Evolutionary conservation across 2,113 vertebrate species (phyloP).

Genomic region (Suncus etruscus): DNA sequence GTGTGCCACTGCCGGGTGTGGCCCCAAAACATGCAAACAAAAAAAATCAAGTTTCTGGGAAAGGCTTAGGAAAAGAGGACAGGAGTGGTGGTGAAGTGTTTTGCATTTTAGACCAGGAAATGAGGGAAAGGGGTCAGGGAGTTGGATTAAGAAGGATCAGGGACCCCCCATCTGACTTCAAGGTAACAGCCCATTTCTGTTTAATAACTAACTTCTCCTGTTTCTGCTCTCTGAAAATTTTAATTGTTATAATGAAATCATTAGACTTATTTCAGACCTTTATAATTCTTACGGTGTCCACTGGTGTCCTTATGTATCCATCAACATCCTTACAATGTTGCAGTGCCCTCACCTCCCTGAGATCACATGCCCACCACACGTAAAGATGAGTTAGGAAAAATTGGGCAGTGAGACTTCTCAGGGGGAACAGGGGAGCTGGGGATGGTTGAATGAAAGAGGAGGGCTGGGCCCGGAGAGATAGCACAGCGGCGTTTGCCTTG

Average conservation of each 20-base stretch:
- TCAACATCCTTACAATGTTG: no score
- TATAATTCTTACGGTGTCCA: no score
- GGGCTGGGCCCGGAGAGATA: no score
- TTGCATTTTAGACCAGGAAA: neutral
- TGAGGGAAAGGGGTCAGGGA: neutral
- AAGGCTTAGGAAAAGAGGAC: neutral
- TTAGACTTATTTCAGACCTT: no score
- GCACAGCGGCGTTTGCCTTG: no score
- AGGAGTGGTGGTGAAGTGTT: accelerated
- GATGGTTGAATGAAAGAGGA: no score
- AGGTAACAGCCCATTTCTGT: neutral
- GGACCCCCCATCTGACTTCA: constrained; percentile 1
- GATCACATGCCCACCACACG: neutral
- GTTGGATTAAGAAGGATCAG: neutral
- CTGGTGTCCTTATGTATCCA: no score
- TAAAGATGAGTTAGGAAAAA: neutral
- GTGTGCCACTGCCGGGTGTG: no score
- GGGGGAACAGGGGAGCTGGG: no score
- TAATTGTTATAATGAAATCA: no score
- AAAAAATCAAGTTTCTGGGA: neutral
- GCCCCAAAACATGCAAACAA: no score
- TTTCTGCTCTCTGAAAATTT: no score
- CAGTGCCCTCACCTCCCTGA: neutral
- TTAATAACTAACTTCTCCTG: neutral
- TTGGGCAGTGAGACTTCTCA: neutral